Evolutionary conservation across 1,140 invertebrate species (phyloP).

Genomic region (Teleopsis dalmanni): DNA sequence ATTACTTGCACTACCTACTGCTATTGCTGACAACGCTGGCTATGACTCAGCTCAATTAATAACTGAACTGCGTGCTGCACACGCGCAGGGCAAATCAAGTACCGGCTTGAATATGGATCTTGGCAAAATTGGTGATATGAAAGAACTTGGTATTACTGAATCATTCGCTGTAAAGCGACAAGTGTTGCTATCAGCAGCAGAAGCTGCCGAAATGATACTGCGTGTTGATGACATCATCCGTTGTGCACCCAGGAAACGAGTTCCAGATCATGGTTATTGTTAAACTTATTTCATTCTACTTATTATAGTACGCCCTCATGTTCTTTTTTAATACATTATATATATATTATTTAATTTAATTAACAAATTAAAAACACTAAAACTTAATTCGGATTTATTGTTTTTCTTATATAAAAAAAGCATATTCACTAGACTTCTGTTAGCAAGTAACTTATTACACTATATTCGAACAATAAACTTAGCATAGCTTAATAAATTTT

Average conservation of each 20-base stretch:
- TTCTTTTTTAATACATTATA: not conserved
- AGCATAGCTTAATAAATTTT: too few relatives aligned
- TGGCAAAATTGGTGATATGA: slow-evolving; percentile 81
- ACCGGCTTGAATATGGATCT: slow-evolving; percentile 90
- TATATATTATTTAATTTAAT: slow-evolving; percentile 1
- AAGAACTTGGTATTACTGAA: slow-evolving; percentile 86
- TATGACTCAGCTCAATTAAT: slow-evolving; percentile 95
- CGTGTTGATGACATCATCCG: slow-evolving; percentile 97
- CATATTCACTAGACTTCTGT: too few relatives aligned
- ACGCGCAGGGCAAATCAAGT: slow-evolving; percentile 66
- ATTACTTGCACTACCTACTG: slow-evolving; percentile 79
- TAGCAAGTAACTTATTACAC: too few relatives aligned
- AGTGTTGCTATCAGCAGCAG: slow-evolving; percentile 86
- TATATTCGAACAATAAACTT: too few relatives aligned
- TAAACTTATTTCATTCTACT: slow-evolving; percentile 48
- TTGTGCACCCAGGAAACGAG: slow-evolving; percentile 84
- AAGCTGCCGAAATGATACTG: slow-evolving; percentile 98
- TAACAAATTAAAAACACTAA: slow-evolving; percentile 1
- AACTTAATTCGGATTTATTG: slow-evolving; percentile 2
- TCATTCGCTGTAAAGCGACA: slow-evolving; percentile 95
- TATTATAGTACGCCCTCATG: slow-evolving; percentile 1
- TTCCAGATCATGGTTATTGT: slow-evolving; percentile 79
- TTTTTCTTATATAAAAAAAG: not conserved
- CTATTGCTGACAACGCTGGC: slow-evolving; percentile 97
- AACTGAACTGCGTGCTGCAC: slow-evolving; percentile 80